phyloP scores from a whole-genome alignment of 2,113 vertebrate species.

The Zosterops japonicus region DNA sequence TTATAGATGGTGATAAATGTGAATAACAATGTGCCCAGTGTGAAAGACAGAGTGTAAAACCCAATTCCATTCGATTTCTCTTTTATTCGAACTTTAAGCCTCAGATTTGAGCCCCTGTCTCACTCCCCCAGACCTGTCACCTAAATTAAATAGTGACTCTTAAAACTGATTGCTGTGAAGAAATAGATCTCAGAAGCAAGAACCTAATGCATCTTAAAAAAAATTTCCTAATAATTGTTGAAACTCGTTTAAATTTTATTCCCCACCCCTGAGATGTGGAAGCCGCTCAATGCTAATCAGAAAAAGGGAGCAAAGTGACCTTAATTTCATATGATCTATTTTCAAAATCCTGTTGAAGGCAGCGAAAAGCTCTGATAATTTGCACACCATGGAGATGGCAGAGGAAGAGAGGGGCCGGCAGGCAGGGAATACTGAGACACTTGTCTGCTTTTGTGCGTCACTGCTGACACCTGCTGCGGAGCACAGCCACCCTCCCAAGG shows the following conservation, averaged over 20 bases:
- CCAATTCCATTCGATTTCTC: constrained; percentile 21
- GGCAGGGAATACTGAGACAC: not conserved
- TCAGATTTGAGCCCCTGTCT: constrained; percentile 36
- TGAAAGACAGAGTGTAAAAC: constrained; percentile 50
- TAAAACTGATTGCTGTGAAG: constrained; percentile 45
- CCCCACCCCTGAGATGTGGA: constrained; percentile 22
- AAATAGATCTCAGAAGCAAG: constrained; percentile 34
- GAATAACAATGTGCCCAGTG: constrained; percentile 49
- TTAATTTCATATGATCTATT: constrained; percentile 63
- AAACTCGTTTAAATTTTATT: constrained; percentile 62
- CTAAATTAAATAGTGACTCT: constrained; percentile 48
- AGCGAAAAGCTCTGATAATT: constrained; percentile 9
- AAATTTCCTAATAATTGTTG: constrained; percentile 55
- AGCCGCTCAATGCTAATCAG: constrained; percentile 40
- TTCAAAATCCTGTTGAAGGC: constrained; percentile 53
- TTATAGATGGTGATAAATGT: constrained; percentile 64
- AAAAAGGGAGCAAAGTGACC: constrained; percentile 24
- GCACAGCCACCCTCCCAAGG: not conserved
- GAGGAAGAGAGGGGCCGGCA: not conserved
- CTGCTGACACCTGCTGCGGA: constrained; percentile 47
- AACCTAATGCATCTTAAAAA: not conserved
- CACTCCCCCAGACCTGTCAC: constrained; percentile 47
- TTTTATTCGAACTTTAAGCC: constrained; percentile 54
- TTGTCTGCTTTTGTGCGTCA: not conserved
- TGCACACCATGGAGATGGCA: not conserved